Percentiles rank a stretch among this genome's conserved stretches.
phyloP scores from a whole-genome alignment of 2,888 invertebrate genomes.

The Callyntrura guangdongensis region DNA sequence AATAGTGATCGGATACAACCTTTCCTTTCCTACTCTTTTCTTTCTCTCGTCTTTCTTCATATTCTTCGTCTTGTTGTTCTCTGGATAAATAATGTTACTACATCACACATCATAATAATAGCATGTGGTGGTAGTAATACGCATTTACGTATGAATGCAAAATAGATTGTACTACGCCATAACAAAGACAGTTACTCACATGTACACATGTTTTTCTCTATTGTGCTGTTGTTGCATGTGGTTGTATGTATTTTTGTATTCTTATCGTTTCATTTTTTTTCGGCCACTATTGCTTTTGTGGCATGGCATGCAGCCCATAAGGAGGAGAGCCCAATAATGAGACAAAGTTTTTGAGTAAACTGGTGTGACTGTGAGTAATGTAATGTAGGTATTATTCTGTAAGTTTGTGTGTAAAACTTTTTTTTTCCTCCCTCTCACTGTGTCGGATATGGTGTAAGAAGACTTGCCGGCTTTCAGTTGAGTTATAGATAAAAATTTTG shows the following conservation, averaged over 20 bases:
- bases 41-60: constrained; percentile 54
- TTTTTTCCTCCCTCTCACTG: constrained; percentile 39
- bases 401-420: constrained; percentile 71
- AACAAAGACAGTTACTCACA: constrained; percentile 63
- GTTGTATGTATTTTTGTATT: constrained; percentile 10
- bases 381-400: constrained; percentile 71
- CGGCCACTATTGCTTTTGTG: constrained; percentile 43
- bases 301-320: constrained; percentile 29
- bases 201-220: constrained; percentile 66
- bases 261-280: constrained; percentile 41
- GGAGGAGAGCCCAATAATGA: constrained; percentile 60
- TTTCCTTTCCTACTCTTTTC: constrained; percentile 47
- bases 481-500: constrained; percentile 49
- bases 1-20: constrained; percentile 71
- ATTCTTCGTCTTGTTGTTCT: constrained; percentile 22
- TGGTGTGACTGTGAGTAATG: constrained; percentile 76
- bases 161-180: constrained; percentile 1
- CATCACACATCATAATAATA: constrained; percentile 62
- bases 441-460: constrained; percentile 38
- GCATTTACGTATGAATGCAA: constrained; percentile 46
- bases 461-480: constrained; percentile 65
- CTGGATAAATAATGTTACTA: constrained; percentile 69
- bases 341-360: constrained; percentile 74
- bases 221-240: constrained; percentile 29
- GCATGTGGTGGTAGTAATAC: constrained; percentile 26